These are phyloP conservation scores for Bugula neritina DNA, from an alignment of 2,888 invertebrate genomes.

Conservation along the genomic window DNA sequence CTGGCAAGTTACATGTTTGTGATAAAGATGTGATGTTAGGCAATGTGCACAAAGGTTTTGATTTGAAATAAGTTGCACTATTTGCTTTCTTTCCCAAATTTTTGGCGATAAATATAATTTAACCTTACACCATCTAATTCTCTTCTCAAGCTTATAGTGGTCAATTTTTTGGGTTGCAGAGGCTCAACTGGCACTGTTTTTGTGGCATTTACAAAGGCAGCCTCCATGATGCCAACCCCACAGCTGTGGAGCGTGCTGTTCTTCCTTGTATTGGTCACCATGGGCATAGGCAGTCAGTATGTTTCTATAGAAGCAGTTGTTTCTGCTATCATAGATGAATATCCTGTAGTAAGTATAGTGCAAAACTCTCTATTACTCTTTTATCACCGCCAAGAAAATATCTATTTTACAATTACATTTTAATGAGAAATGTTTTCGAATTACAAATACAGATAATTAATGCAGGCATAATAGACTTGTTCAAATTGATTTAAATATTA, in stretches of 20 bases:
- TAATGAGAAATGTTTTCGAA: neutral
- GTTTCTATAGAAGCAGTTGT: constrained; percentile 33
- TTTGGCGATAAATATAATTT: no score
- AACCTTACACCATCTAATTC: no score
- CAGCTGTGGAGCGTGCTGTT: constrained; percentile 48
- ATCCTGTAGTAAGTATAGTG: constrained; percentile 30
- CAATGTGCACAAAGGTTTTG: neutral
- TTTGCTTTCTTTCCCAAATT: no score
- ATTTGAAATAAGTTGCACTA: no score
- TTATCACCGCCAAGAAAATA: no score
- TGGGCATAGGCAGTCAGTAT: constrained; percentile 43
- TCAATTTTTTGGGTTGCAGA: no score
- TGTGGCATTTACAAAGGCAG: constrained; percentile 49
- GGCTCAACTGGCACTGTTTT: constrained; percentile 42
- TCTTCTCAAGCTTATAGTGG: no score
- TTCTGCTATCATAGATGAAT: constrained; percentile 34
- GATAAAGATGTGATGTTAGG: neutral
- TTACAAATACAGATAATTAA: no score
- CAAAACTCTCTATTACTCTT: no score
- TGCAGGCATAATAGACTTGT: no score
- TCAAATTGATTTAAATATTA: no score
- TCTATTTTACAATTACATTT: no score
- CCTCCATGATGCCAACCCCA: constrained; percentile 44
- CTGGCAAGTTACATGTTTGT: neutral
- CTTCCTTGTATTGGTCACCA: constrained; percentile 48